These are phyloP conservation scores for Abscondita cerata DNA, from an alignment of 2,888 invertebrate genomes.

Conservation along the genomic window DNA sequence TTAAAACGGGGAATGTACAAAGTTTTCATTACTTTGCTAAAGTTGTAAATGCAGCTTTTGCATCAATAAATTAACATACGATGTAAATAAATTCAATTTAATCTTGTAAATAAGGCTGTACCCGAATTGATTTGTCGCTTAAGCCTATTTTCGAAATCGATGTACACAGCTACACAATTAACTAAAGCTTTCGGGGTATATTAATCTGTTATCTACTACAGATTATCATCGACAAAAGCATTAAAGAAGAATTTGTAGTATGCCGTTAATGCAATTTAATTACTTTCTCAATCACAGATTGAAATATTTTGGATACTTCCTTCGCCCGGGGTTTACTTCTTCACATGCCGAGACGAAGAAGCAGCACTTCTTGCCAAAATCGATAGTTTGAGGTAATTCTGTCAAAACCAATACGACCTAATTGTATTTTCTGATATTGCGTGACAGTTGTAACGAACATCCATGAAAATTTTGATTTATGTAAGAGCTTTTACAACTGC, in stretches of 20 bases:
- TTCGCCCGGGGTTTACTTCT: background rate
- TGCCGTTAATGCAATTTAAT: slow-evolving; percentile 4
- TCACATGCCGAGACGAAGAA: background rate
- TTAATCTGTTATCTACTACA: slow-evolving; percentile 5
- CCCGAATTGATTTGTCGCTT: slow-evolving; percentile 2
- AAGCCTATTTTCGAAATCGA: slow-evolving; percentile 4
- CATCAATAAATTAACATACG: slow-evolving; percentile 8
- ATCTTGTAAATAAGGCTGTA: slow-evolving; percentile 8
- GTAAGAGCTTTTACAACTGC: too few relatives aligned
- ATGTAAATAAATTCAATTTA: slow-evolving; percentile 8
- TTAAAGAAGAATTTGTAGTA: slow-evolving; percentile 7
- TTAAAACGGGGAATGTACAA: slow-evolving; percentile 1
- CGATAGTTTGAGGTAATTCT: background rate
- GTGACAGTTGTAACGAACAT: too few relatives aligned
- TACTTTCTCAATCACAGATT: background rate
- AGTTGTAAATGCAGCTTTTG: slow-evolving; percentile 2
- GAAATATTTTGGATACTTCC: background rate
- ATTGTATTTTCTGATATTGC: too few relatives aligned
- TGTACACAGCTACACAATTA: background rate
- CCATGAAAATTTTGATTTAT: too few relatives aligned
- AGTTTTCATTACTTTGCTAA: slow-evolving; percentile 6
- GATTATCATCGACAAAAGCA: background rate
- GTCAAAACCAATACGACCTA: too few relatives aligned
- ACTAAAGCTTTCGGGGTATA: slow-evolving; percentile 5
- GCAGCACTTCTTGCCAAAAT: background rate